Conservation (phyloP, 2,888 invertebrate species). For the Himalopsyche japonica region DNA sequence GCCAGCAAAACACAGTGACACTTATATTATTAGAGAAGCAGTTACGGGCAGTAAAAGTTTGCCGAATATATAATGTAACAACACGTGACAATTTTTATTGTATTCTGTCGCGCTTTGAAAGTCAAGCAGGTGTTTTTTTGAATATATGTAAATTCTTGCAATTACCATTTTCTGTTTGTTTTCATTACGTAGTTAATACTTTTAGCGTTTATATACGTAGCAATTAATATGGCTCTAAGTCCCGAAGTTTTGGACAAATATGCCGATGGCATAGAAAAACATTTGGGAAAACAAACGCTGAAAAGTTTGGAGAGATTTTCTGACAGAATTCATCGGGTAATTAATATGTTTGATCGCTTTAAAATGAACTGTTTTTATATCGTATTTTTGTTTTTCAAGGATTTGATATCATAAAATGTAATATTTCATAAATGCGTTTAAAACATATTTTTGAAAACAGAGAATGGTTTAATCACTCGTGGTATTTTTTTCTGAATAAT, state of each 20-base stretch:
- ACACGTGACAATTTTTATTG: not conserved
- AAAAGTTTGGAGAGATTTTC: not conserved
- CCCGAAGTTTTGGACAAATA: not conserved
- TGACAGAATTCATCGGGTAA: not conserved
- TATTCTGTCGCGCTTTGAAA: not conserved
- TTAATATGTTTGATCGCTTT: not conserved
- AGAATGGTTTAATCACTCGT: too few species aligned
- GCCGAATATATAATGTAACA: not conserved
- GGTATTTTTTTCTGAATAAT: too few species aligned
- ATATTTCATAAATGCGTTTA: too few species aligned
- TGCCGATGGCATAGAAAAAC: not conserved
- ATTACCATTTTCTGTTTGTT: not conserved
- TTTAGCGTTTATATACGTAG: too few species aligned
- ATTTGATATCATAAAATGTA: too few species aligned
- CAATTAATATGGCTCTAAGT: not conserved
- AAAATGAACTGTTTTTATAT: too few species aligned
- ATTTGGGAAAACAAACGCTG: not conserved
- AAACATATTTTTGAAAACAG: too few species aligned
- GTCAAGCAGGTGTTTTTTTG: not conserved
- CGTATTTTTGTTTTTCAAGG: too few species aligned
- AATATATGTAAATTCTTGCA: not conserved
- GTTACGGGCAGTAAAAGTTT: not conserved
- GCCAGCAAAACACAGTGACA: not conserved
- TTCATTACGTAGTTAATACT: too few species aligned
- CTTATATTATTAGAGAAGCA: not conserved